Evolutionary conservation across 2,113 vertebrate species (phyloP), one percentile per base, ranked within the genome.

Genomic region (Centropristis striata): DNA sequence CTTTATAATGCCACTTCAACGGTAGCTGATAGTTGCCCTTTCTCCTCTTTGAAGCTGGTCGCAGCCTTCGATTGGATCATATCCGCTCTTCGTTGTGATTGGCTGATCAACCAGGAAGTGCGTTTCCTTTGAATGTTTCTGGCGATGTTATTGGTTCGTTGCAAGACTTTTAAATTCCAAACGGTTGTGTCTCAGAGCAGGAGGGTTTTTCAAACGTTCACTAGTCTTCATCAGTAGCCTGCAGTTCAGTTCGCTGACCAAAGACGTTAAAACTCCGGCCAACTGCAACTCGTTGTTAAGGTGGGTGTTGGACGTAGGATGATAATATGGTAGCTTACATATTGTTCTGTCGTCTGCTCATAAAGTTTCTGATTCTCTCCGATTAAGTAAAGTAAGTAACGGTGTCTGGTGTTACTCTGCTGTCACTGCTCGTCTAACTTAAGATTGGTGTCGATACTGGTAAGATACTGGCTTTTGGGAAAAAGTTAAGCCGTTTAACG

Each of bases 121-220:
- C 59, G 59, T 78, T 65, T 57, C 4, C 49, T 81, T 85, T 86
- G 73, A 84, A 72, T 8, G 11, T 28, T 61, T 75, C 57, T 8
- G 1, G 8, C 3, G 32, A 60, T 90, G 42, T 85, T 3, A 95
- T 94, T 95, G 94, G 95, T 84, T 0, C 28, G 12, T 78, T 80
- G 71, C 13, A 37, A 63, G 86, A 61, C 78, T 87, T 94, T 95
- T 92, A 93, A 94, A 93, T 86, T 95, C 84, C 81, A 93, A 95
- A 88, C 81, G 86, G 88, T 68, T 69, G 21, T 37, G 11, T 2
- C 5, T 1, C n/a, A 21, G 0, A 25, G 32, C 1, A 61, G 80
- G 3, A 60, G 63, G 67, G 21, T 0, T 37, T 61, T 91, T 75
- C 77, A 74, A 89, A 85, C 28, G 12, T 0, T 37, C 13, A 2